Percentiles rank a stretch among this genome's conserved stretches.
Conservation (phyloP, 2,113 vertebrate species). For the Glaucomys volans region DNA sequence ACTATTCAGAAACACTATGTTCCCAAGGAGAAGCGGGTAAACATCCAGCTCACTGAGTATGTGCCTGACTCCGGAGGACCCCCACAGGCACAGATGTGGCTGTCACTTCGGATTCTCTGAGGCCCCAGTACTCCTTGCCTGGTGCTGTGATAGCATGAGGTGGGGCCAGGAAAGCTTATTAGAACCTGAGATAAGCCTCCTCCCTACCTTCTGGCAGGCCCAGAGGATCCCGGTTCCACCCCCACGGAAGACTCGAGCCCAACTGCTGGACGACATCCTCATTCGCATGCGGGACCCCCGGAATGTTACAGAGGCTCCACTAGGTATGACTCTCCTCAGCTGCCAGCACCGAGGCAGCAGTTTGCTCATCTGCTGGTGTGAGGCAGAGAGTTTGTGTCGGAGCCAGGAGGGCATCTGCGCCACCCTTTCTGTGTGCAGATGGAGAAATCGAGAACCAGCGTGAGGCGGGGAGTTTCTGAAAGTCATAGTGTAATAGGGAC, state of each 20-base stretch:
- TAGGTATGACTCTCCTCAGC: conserved; percentile 85
- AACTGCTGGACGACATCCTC: conserved; percentile 87
- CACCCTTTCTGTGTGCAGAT: background rate
- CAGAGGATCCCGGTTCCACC: conserved; percentile 73
- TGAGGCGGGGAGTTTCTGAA: background rate
- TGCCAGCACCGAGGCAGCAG: background rate
- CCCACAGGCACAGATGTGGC: background rate
- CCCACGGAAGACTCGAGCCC: conserved; percentile 76
- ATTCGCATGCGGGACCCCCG: conserved; percentile 84
- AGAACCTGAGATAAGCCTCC: background rate
- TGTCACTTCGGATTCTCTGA: background rate
- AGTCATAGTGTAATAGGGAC: no score
- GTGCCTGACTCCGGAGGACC: no score
- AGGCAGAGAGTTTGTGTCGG: background rate
- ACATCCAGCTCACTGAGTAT: background rate
- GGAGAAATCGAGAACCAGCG: background rate
- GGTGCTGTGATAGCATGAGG: background rate
- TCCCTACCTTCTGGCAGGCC: conserved; percentile 50
- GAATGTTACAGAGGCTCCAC: conserved; percentile 83
- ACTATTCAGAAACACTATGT: conserved; percentile 83
- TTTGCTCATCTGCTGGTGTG: background rate
- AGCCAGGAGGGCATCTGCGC: background rate
- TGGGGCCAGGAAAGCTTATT: background rate
- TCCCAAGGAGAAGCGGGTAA: conserved; percentile 86
- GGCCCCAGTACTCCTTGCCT: background rate